These are phyloP conservation scores for Procambarus virginalis DNA, from an alignment of 1,140 invertebrate species.

Conservation along the genomic window DNA sequence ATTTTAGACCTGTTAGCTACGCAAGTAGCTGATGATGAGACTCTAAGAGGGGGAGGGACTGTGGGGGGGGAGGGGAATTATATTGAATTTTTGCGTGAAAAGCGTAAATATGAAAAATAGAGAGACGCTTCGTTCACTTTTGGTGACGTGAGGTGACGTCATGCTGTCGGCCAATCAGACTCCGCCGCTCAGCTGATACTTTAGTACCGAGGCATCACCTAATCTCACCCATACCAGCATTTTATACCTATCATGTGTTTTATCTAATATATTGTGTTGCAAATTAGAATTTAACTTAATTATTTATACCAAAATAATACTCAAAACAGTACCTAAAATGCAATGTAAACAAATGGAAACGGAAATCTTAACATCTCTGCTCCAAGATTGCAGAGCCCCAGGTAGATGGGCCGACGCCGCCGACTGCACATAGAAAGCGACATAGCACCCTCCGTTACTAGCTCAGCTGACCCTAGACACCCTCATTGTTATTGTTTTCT, in stretches of 20 bases:
- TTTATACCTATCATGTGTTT: no score
- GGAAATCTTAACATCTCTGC: slow-evolving; percentile 44
- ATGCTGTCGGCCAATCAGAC: slow-evolving; percentile 42
- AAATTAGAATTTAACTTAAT: no score
- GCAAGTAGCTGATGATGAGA: no score
- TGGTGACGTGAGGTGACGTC: slow-evolving; percentile 54
- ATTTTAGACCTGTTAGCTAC: no score
- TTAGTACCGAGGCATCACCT: not conserved
- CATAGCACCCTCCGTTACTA: slow-evolving; percentile 35
- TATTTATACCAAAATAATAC: no score
- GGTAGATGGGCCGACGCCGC: slow-evolving; percentile 40
- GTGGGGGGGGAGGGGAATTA: no score
- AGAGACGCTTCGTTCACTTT: slow-evolving; percentile 48
- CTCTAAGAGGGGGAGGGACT: no score
- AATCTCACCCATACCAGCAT: no score
- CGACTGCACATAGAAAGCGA: slow-evolving; percentile 59
- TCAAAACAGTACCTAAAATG: not conserved
- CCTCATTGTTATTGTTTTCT: not conserved
- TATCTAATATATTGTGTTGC: no score
- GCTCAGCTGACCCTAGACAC: not conserved
- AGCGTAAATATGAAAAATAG: slow-evolving; percentile 40
- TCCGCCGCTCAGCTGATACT: slow-evolving; percentile 43
- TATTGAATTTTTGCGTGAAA: not conserved
- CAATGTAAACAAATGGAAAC: slow-evolving; percentile 6
- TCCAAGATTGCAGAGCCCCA: slow-evolving; percentile 46